Evolutionary conservation across 2,797 vertebrate genomes (phyloP).

Genomic region (Amazonetta brasiliensis): DNA sequence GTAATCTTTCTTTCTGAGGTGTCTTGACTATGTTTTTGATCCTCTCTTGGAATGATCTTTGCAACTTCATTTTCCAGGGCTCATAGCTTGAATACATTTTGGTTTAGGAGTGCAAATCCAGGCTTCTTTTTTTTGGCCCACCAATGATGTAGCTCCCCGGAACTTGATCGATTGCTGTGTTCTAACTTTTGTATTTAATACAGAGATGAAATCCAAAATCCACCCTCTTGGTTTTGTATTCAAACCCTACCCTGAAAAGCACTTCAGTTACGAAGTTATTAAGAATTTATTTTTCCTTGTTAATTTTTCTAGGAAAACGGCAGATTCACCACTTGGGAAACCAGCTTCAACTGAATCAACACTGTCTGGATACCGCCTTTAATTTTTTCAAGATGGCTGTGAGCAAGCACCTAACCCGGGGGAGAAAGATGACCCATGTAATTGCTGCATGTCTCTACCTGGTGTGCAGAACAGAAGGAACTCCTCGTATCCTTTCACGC

Average conservation of each 20-base stretch:
- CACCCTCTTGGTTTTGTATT: neutral
- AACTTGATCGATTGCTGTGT: neutral
- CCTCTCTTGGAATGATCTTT: neutral
- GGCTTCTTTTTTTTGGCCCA: neutral
- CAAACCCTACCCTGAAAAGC: neutral
- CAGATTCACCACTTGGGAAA: conserved; percentile 92
- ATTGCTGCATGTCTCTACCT: conserved; percentile 96
- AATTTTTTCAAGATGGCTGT: conserved; percentile 99
- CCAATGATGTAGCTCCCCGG: neutral
- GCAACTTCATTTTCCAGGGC: neutral
- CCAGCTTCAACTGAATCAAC: conserved; percentile 95
- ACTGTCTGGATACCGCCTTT: conserved; percentile 94
- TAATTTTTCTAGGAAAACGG: conserved; percentile 83
- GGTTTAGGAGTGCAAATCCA: neutral
- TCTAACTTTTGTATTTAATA: neutral
- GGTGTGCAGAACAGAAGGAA: conserved; percentile 96
- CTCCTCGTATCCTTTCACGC: conserved; percentile 93
- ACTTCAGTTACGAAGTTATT: neutral
- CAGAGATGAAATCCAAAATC: neutral
- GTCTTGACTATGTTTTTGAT: neutral
- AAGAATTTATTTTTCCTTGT: neutral
- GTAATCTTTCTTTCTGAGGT: neutral
- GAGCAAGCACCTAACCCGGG: conserved; percentile 88
- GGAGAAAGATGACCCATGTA: conserved; percentile 87
- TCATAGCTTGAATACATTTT: neutral